A percentile compares a stretch with the other conserved stretches of the same genome.
phyloP scores from a whole-genome alignment of 23 tunicate genomes.

The Halocynthia roretzi region DNA sequence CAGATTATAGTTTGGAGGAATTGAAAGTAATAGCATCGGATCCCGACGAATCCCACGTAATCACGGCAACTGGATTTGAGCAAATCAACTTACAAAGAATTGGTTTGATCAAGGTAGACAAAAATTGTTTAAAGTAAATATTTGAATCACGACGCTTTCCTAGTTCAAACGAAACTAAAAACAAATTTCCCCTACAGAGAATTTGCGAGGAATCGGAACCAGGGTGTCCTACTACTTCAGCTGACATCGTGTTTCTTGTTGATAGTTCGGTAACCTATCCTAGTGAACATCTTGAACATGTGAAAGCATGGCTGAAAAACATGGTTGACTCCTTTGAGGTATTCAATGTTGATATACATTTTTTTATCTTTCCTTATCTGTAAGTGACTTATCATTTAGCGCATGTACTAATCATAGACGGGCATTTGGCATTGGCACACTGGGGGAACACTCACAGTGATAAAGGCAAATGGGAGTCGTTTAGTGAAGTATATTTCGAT shows the following conservation, averaged over 20 bases:
- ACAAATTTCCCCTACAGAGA: conserved; percentile 30
- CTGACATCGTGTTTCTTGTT: conserved; percentile 71
- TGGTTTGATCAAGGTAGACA: conserved; percentile 60
- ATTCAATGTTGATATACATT: background rate
- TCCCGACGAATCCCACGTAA: conserved; percentile 75
- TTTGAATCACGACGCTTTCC: too few relatives aligned
- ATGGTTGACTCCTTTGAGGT: conserved; percentile 77
- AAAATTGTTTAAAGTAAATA: too few relatives aligned
- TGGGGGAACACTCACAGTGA: background rate
- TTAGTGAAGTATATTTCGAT: too few relatives aligned
- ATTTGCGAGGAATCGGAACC: conserved; percentile 52
- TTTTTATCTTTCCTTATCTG: too few relatives aligned
- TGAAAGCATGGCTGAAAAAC: conserved; percentile 69
- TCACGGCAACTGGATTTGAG: conserved; percentile 58
- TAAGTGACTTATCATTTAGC: too few relatives aligned
- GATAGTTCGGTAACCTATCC: conserved; percentile 63
- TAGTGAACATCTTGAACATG: conserved; percentile 48
- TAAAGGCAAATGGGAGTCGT: too few relatives aligned
- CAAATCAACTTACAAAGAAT: conserved; percentile 67
- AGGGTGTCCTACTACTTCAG: conserved; percentile 64
- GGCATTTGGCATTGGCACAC: background rate
- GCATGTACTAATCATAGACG: background rate
- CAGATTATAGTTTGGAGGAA: conserved; percentile 51
- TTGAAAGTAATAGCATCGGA: conserved; percentile 74
- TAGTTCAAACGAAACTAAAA: too few relatives aligned